Conservation (phyloP, 2,113 vertebrate genomes). For the Brachypteracias leptosomus region DNA sequence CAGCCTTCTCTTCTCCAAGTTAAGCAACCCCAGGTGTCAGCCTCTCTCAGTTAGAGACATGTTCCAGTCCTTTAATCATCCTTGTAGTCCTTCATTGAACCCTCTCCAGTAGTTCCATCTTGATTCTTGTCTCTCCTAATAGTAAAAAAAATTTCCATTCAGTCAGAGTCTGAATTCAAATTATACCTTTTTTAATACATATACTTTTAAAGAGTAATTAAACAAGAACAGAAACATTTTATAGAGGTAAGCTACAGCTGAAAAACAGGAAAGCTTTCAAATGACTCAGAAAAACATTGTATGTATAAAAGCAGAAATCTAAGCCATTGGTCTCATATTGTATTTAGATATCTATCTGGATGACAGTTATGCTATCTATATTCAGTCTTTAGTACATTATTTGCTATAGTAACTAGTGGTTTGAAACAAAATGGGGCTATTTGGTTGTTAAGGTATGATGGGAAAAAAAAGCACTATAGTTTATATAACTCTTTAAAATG, state of each 20-base stretch:
- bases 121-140: not conserved
- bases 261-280: not conserved
- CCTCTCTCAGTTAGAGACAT: too few relatives aligned
- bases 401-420: not conserved
- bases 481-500: not conserved
- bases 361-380: not conserved
- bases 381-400: not conserved
- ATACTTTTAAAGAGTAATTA: not conserved
- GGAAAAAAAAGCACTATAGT: rapidly evolving
- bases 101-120: too few relatives aligned
- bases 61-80: too few relatives aligned
- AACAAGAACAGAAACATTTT: not conserved
- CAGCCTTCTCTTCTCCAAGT: too few relatives aligned
- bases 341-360: not conserved
- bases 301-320: not conserved
- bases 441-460: not conserved
- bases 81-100: too few relatives aligned
- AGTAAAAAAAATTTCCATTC: not conserved
- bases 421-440: not conserved
- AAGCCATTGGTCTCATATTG: not conserved
- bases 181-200: not conserved
- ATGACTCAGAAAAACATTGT: not conserved
- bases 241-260: not conserved
- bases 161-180: not conserved
- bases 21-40: too few relatives aligned